Percentiles rank a stretch among this genome's conserved stretches.
Evolutionary conservation across 2,797 vertebrate genomes (phyloP).

Genomic region (Galaxias olidus): DNA sequence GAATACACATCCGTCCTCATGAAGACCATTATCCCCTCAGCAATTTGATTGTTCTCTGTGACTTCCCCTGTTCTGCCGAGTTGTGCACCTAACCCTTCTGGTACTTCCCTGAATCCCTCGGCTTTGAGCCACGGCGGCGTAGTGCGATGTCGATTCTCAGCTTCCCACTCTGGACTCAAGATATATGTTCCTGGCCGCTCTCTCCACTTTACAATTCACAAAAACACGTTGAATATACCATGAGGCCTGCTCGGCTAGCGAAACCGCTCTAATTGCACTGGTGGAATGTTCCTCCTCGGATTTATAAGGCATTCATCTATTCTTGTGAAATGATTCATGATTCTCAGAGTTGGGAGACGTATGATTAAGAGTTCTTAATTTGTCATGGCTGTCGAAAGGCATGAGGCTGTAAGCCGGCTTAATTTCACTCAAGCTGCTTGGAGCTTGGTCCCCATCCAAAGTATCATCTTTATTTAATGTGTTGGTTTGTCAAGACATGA

Average conservation of each 20-base stretch:
- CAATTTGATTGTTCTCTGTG: neutral
- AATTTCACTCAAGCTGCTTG: slow-evolving; percentile 53
- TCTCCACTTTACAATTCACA: slow-evolving; percentile 64
- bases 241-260: slow-evolving; percentile 60
- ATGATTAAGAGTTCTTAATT: slow-evolving; percentile 72
- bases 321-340: slow-evolving; percentile 69
- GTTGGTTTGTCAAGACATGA: slow-evolving; percentile 17
- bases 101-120: slow-evolving; percentile 39
- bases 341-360: slow-evolving; percentile 65
- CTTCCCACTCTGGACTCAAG: slow-evolving; percentile 32
- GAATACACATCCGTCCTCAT: too few species aligned
- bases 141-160: slow-evolving; percentile 36
- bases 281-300: slow-evolving; percentile 69
- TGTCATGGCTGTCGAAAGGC: slow-evolving; percentile 60
- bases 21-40: too few species aligned
- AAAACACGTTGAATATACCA: slow-evolving; percentile 77
- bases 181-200: slow-evolving; percentile 52
- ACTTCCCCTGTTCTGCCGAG: too few species aligned
- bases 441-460: slow-evolving; percentile 29
- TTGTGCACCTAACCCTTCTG: too few species aligned
- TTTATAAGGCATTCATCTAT: slow-evolving; percentile 75
- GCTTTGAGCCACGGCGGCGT: slow-evolving; percentile 30
- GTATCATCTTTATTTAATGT: slow-evolving; percentile 1
- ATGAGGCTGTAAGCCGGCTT: slow-evolving; percentile 49
- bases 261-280: slow-evolving; percentile 65